Evolutionary conservation across 2,113 vertebrate species (phyloP).

Genomic region (Apodemus sylvaticus): DNA sequence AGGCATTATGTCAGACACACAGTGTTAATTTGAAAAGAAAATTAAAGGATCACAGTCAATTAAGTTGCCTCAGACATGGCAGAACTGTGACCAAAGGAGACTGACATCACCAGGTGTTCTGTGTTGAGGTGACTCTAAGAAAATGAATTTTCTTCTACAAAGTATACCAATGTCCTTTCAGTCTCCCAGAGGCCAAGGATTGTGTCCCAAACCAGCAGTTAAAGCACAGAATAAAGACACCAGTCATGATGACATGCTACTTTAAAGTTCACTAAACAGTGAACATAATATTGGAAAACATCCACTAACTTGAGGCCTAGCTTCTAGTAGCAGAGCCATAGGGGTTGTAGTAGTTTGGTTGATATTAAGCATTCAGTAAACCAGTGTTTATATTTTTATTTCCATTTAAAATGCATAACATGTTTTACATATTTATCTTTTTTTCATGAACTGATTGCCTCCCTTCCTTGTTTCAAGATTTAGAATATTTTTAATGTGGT

Average conservation of each 20-base stretch:
- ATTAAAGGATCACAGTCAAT: constrained; percentile 27
- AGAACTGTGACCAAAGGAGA: constrained; percentile 3
- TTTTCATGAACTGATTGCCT: neutral
- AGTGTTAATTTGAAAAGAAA: constrained; percentile 44
- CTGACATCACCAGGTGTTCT: neutral
- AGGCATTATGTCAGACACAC: neutral
- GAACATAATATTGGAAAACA: constrained; percentile 9
- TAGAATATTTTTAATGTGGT: neutral
- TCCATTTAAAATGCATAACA: neutral
- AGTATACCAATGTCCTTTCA: neutral
- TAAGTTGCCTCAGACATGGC: constrained; percentile 19
- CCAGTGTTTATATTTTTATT: neutral
- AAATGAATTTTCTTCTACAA: neutral
- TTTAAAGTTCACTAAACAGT: neutral
- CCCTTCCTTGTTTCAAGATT: neutral
- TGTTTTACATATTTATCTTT: neutral
- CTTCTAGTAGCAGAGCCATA: neutral
- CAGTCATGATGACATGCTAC: neutral
- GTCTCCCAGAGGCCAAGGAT: neutral
- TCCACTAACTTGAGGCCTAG: neutral
- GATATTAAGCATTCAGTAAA: neutral
- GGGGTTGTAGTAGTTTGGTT: neutral
- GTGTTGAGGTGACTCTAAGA: neutral
- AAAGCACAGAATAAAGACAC: neutral
- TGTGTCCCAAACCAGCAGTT: neutral